A percentile compares a stretch with the other conserved stretches of the same genome.
These are phyloP conservation scores for Pharmacophagus antenor DNA, from an alignment of 2,888 invertebrate species.

Conservation along the genomic window DNA sequence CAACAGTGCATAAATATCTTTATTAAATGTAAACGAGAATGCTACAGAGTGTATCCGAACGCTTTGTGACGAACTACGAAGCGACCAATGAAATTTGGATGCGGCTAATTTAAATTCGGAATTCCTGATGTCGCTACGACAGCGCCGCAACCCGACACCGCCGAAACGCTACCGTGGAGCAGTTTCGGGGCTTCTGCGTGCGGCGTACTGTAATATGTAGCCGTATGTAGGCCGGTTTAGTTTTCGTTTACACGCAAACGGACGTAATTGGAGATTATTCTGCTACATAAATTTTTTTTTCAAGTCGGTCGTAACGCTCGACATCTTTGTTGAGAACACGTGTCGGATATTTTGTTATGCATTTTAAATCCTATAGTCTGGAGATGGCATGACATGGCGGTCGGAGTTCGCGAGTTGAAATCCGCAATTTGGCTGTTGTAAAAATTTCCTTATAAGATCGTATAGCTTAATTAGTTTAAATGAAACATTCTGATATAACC, in stretches of 20 bases:
- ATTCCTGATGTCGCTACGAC: conserved; percentile 46
- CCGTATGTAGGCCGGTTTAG: conserved; percentile 66
- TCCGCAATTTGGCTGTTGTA: no score
- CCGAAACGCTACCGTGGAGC: conserved; percentile 74
- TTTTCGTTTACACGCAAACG: conserved; percentile 70
- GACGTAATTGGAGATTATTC: conserved; percentile 60
- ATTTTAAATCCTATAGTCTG: no score
- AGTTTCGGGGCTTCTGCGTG: conserved; percentile 69
- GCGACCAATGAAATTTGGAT: conserved; percentile 45
- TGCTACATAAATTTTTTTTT: conserved; percentile 29
- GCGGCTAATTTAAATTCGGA: conserved; percentile 64
- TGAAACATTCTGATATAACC: no score
- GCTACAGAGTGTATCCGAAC: conserved; percentile 6
- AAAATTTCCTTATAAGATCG: no score
- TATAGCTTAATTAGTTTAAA: no score
- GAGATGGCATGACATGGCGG: no score
- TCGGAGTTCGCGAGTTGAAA: no score
- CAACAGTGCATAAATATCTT: no score
- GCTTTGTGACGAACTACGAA: background rate
- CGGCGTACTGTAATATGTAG: conserved; percentile 40
- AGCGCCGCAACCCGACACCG: conserved; percentile 62
- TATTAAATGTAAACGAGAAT: background rate
- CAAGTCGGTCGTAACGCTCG: conserved; percentile 31
- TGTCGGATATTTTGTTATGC: background rate
- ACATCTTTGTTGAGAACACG: background rate